phyloP scores from a whole-genome alignment of 2,113 vertebrate species.

The Chloropsis cyanopogon region DNA sequence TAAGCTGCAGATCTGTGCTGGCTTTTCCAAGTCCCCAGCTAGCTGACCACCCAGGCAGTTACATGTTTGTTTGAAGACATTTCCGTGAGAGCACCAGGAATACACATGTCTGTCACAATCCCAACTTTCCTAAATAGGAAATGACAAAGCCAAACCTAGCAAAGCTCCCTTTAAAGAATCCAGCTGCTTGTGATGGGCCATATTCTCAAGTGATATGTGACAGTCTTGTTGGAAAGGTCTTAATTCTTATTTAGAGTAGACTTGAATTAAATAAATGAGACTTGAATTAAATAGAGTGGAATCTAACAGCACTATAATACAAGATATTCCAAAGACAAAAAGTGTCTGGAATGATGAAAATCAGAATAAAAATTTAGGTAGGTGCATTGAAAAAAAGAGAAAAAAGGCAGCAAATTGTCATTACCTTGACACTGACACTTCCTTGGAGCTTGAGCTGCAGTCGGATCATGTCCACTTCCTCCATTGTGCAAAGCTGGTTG shows the following conservation, averaged over 20 bases:
- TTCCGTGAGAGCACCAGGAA: not conserved
- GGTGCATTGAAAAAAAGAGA: too few relatives aligned
- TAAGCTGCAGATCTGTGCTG: not conserved
- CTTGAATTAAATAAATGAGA: not conserved
- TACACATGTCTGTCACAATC: not conserved
- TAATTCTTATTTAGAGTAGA: not conserved
- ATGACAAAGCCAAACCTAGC: not conserved
- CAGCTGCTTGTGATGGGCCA: not conserved
- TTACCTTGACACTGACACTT: slow-evolving; percentile 93
- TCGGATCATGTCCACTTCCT: slow-evolving; percentile 97
- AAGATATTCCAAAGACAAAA: not conserved
- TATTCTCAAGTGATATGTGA: not conserved
- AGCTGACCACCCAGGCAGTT: not conserved
- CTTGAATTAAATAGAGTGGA: not conserved
- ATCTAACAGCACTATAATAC: not conserved
- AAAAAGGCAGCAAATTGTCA: not conserved
- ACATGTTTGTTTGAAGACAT: not conserved
- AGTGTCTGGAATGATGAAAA: not conserved
- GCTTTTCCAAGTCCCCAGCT: not conserved
- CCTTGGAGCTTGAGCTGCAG: slow-evolving; percentile 97
- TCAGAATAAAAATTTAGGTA: not conserved
- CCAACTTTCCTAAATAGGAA: not conserved
- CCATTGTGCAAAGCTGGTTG: slow-evolving; percentile 91
- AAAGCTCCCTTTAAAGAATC: not conserved
- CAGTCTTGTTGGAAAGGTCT: not conserved